Base-by-base conservation (phyloP, 2,888 invertebrate species). In the Synergus japonicus region DNA sequence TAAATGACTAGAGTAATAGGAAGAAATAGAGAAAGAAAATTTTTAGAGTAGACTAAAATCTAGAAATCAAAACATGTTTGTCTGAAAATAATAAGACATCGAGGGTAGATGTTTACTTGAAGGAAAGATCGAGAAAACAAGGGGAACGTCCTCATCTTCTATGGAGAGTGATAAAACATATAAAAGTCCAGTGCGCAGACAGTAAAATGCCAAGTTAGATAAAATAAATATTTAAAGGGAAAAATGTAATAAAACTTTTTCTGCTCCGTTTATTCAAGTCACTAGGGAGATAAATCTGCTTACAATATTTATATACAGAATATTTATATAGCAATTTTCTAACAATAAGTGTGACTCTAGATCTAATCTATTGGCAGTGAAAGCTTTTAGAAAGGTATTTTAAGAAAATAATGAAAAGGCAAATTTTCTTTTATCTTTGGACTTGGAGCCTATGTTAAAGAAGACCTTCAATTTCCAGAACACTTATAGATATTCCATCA, bases 11-110 rank as follows among this genome's bases (percentile, higher is more conserved):
- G 22, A 13, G 29, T 63, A 63, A 63, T 29, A 63, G 12, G 13
- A 63, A 18, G 18, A 12, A 22, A 12, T 18, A 18, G 54, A 54
- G 18, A 3, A 54, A 63, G 60, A 7, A 63, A 46, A 46, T 46
- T 46, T 29, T 63, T 22, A n/a, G 18, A 29, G 12, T 22, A 22
- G 18, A 4, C 7, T 12, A 22, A 9, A 2, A 5, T 13, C 54
- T 54, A n/a, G 0, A 37, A 73, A 54, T 73, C 9, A 73, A 73
- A 73, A 73, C 54, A 73, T 73, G 73, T 73, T 73, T 73, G 49
- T 54, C 73, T 54, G 37, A 73, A 73, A 37, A 54, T 54, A 37
- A 63, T 63, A 63, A 63, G 29, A 63, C 5, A 9, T 73, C 41
- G 37, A 37, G 29, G 54, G 15, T n/a, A 15, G 49, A 15, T 73